Evolutionary conservation across 2,797 vertebrate genomes (phyloP), one percentile per base, ranked within the genome.

Genomic region (Salmo trutta): DNA sequence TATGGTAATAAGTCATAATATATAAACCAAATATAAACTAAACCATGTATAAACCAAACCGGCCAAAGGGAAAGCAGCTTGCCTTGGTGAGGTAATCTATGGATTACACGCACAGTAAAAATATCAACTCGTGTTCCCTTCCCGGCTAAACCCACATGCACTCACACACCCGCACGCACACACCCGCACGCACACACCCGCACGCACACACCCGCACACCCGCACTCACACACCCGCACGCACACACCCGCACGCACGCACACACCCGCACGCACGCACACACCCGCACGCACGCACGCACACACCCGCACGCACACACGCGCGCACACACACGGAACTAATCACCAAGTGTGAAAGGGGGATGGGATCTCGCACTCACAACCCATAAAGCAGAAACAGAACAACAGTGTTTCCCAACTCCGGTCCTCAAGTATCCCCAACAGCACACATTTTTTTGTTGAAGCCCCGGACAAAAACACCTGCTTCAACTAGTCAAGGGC

Each of bases 81-180:
- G 21, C 33, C n/a, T 51, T 53, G 8, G 16, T 15, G 59, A 59
- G 24, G 65, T 70, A 64, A 75, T 71, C 54, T 52, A 67, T 19
- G 33, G 66, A 79, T 75, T 54, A 64, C 54, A 36, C 16, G 5
- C 36, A 14, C 56, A 21, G 19, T 62, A 21, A 66, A 66, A 59
- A 36, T 27, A 21, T 68, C 1, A 19, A 19, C 21, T 68, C 5
- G 5, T 47, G 19, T 64, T 67, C 14, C 29, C 14, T 36, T 36
- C 33, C 31, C 6, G 15, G 31, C 16, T 70, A 12, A 17, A 69
- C 70, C 19, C 51, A 33, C 47, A 66, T 14, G 66, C 33, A 66
- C 59, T 16, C 21, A 24, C 54, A 71, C 41, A 36, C 17, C n/a
- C 62, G 51, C 74, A 65, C 21, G 1, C 73, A 56, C 65, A 36